Conservation (phyloP, 2,113 vertebrate species). For the Sceloporus tristichus region DNA sequence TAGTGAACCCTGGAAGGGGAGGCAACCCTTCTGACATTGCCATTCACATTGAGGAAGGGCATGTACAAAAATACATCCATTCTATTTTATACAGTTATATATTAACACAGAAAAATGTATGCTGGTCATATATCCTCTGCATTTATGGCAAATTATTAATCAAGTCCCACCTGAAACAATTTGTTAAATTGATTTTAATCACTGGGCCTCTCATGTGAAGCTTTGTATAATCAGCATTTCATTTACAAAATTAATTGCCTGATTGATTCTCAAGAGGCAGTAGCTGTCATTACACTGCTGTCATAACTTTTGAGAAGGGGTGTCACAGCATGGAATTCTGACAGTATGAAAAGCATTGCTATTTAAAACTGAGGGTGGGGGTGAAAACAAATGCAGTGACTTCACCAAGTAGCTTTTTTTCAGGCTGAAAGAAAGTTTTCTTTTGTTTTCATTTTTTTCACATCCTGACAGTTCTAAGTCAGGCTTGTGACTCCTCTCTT, state of each 20-base stretch:
- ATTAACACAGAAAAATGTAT: slow-evolving; percentile 69
- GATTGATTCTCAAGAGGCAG: slow-evolving; percentile 88
- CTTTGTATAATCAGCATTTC: slow-evolving; percentile 91
- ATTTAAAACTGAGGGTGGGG: slow-evolving; percentile 79
- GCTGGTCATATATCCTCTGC: slow-evolving; percentile 81
- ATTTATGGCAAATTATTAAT: slow-evolving; percentile 87
- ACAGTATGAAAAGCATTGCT: slow-evolving; percentile 80
- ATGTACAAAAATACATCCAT: slow-evolving; percentile 48
- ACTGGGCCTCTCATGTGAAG: slow-evolving; percentile 88
- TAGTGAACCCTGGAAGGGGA: slow-evolving; percentile 6
- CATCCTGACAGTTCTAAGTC: slow-evolving; percentile 47
- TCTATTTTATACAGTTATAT: slow-evolving; percentile 52
- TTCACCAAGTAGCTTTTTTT: slow-evolving; percentile 63
- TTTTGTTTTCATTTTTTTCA: background rate
- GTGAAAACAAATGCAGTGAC: slow-evolving; percentile 72
- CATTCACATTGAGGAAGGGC: background rate
- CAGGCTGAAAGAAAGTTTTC: slow-evolving; percentile 47
- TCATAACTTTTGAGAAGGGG: slow-evolving; percentile 86
- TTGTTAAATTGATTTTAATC: slow-evolving; percentile 90
- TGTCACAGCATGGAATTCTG: slow-evolving; percentile 85
- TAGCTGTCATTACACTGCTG: slow-evolving; percentile 85
- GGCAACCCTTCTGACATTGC: slow-evolving; percentile 5
- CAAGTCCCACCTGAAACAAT: slow-evolving; percentile 91
- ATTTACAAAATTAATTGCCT: slow-evolving; percentile 91
- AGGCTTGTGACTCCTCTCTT: slow-evolving; percentile 49